Base-by-base conservation (phyloP, 2,888 invertebrate species). In the Meta bourneti region DNA sequence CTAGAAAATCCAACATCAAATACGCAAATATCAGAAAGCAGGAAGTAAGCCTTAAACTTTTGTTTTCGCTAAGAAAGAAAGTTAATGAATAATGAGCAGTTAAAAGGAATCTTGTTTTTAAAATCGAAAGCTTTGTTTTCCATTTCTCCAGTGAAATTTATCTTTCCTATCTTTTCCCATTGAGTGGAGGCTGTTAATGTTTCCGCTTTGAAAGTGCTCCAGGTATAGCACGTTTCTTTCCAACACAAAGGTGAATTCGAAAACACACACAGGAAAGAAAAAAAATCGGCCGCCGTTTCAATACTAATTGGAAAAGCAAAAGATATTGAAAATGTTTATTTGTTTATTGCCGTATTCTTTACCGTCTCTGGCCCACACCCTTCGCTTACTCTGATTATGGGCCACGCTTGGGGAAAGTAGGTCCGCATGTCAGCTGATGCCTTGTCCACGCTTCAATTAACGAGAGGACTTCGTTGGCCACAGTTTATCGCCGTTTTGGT, bases 371-470 rank as follows among this genome's bases (percentile, higher is more conserved):
- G 85, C 61, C 48, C 85, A 86, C 85, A 86, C 85, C 85, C 71
- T 34, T 61, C 51, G 19, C 70, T 77, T 85, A 86, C 61, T 78
- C 77, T 19, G 77, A 48, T 78, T 86, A 20, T 51, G 19, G 70
- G 71, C 51, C 85, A 74, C 70, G 52, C 78, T 71, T 74, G 16
- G n/a, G 72, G 61, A 88, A 88, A 88, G 88, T 88, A 88, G 88
- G 88, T 88, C 81, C 74, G 7, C 61, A 80, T 81, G 69, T 74
- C 74, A 88, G 69, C 13, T 16, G 52, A 69, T 79, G 70, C 78
- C n/a, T 77, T 85, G 87, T 20, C 77, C 20, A 11, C 20, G 77
- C 51, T 87, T 19, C n/a, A 11, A 51, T 52, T 72, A 13, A 19
- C 9, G 16, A 19, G 19, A 49, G 81, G 61, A 80, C 19, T 74